Percentiles rank a stretch among this genome's conserved stretches.
Evolutionary conservation across 2,113 vertebrate genomes (phyloP).

Genomic region (Scatophagus argus): DNA sequence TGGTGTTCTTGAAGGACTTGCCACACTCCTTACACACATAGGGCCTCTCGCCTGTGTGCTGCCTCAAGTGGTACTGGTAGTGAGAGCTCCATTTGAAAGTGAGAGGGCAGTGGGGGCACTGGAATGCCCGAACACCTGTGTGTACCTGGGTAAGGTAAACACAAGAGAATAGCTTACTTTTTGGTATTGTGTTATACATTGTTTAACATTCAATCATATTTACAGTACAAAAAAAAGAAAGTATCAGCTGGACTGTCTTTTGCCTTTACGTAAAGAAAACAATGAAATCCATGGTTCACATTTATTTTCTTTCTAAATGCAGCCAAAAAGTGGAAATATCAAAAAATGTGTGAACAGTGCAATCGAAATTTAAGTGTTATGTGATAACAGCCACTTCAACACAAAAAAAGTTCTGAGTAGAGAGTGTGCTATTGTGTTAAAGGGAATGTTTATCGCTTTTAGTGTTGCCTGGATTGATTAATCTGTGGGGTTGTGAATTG

Average conservation of each 20-base stretch:
- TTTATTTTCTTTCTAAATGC: conserved; percentile 3
- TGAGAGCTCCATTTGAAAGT: conserved; percentile 96
- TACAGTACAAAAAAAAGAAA: background rate
- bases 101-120: conserved; percentile 91
- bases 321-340: background rate
- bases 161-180: background rate
- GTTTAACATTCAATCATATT: background rate
- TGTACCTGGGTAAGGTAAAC: conserved; percentile 82
- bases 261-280: background rate
- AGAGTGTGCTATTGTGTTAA: background rate
- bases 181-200: background rate
- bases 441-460: conserved; percentile 14
- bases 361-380: background rate
- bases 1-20: conserved; percentile 95
- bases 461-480: conserved; percentile 19
- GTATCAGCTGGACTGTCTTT: background rate
- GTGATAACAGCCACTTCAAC: conserved; percentile 1
- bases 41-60: conserved; percentile 92
- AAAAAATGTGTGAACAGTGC: background rate
- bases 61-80: conserved; percentile 93
- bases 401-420: conserved; percentile 4
- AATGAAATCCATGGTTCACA: background rate
- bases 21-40: conserved; percentile 92
- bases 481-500: conserved; percentile 24
- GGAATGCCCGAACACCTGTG: conserved; percentile 92